phyloP scores from a whole-genome alignment of 2,888 invertebrate species.

The Allolobophora icterica region DNA sequence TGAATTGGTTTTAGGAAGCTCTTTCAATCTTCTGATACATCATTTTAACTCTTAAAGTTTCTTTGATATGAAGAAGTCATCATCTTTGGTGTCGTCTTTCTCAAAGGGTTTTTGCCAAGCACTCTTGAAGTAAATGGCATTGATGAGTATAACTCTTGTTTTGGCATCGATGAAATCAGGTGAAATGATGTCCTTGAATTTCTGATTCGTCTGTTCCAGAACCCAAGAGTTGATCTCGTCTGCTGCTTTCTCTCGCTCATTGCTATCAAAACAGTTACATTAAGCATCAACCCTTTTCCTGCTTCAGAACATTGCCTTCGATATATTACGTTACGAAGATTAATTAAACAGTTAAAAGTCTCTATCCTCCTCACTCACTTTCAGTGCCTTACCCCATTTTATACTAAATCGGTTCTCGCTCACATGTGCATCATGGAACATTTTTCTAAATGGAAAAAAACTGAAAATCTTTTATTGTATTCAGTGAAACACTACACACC shows the following conservation, averaged over 20 bases:
- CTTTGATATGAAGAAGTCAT: conserved; percentile 22
- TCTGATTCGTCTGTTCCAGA: conserved; percentile 77
- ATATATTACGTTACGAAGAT: no score
- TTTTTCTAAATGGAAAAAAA: no score
- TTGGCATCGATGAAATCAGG: conserved; percentile 61
- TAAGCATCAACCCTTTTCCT: no score
- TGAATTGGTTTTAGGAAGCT: neutral
- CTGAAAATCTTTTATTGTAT: no score
- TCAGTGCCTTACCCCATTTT: no score
- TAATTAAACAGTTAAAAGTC: no score
- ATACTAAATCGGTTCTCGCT: no score
- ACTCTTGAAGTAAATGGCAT: conserved; percentile 64
- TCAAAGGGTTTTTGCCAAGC: conserved; percentile 69
- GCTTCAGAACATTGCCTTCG: no score
- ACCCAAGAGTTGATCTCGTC: conserved; percentile 80
- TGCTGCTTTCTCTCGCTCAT: neutral
- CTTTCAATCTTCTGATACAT: conserved; percentile 20
- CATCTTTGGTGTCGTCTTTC: conserved; percentile 68
- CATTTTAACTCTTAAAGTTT: neutral
- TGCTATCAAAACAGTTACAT: neutral
- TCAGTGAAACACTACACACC: no score
- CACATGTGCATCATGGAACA: no score
- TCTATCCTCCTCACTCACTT: no score
- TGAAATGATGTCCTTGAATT: conserved; percentile 78
- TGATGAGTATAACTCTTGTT: conserved; percentile 61